Base-by-base conservation (phyloP, 2,797 vertebrate genomes). In the Poeciliopsis paucimaculata region DNA sequence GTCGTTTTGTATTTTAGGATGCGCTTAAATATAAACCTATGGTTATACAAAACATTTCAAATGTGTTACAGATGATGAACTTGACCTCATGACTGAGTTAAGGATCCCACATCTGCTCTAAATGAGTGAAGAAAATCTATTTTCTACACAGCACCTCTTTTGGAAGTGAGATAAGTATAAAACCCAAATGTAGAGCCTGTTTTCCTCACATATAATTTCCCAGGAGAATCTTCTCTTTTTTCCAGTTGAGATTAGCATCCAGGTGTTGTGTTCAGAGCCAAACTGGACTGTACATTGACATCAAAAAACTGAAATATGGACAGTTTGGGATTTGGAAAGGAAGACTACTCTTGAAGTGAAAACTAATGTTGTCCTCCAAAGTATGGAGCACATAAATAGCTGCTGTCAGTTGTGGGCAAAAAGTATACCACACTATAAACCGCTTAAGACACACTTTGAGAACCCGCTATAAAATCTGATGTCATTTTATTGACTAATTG, bases 1-100 rank as follows among this genome's bases (percentile, higher is more conserved):
- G 28, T 62, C 0, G 31, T 34, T 62, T 31, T 62, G 28, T 62
- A 31, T 57, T 57, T 57, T 57, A 57, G 23, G 53, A 15, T 16
- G 5, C 6, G 2, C 15, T 31, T 34, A 20, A 64, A 36, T 18
- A 64, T 18, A 64, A 34, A 36, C 60, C 31, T 36, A 36, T 34
- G 7, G 36, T 64, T 34, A 64, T 13, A 18, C 43, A 75, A 16
- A 3, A 20, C 23, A 31, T 82, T 85, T 2, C 39, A 77, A 79
- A 89, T 78, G 12, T 73, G 75, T 51, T 81, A 79, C 82, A 78
- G 72, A 46, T 75, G 77, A 66, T 77, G 28, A 79, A 78, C 78
- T 36, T 82, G 77, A 88, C 84, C 83, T 68, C 45, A 2, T 2
- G 76, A 76, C 77, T 81, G 72, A 83, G 72, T 84, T 78, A 82